These are phyloP conservation scores for Camelus bactrianus DNA, from an alignment of 2,113 vertebrate genomes.

Conservation along the genomic window DNA sequence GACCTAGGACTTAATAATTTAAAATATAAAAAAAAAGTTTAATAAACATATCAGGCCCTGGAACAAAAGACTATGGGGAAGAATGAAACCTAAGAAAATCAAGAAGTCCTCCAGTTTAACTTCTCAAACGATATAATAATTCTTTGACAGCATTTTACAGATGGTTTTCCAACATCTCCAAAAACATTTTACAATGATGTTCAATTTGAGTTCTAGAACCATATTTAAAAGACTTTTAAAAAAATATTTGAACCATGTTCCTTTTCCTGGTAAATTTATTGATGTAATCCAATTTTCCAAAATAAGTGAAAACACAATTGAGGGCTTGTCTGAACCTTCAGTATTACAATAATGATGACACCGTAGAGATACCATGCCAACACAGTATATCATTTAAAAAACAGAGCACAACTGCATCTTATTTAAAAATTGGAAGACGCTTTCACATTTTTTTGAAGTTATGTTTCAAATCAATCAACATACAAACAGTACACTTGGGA, in stretches of 20 bases:
- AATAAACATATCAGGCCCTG: not conserved
- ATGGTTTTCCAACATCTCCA: slow-evolving; percentile 25
- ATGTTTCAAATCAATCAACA: slow-evolving; percentile 70
- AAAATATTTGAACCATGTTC: slow-evolving; percentile 50
- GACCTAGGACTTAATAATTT: not conserved
- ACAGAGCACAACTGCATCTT: slow-evolving; percentile 68
- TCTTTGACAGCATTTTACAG: not conserved
- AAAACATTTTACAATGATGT: slow-evolving; percentile 20
- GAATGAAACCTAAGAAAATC: slow-evolving; percentile 26
- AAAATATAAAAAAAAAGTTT: not conserved
- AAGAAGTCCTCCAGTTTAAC: not conserved
- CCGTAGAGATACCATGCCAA: slow-evolving; percentile 47
- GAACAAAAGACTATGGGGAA: slow-evolving; percentile 28
- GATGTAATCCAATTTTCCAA: slow-evolving; percentile 68
- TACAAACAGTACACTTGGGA: slow-evolving; percentile 54
- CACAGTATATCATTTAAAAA: slow-evolving; percentile 70
- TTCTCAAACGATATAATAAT: not conserved
- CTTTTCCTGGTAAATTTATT: slow-evolving; percentile 62
- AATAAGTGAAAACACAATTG: slow-evolving; percentile 76
- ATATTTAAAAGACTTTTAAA: not conserved
- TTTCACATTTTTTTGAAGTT: slow-evolving; percentile 63
- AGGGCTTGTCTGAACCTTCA: slow-evolving; percentile 57
- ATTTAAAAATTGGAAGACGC: slow-evolving; percentile 77
- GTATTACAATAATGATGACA: slow-evolving; percentile 74
- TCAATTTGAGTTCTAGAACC: slow-evolving; percentile 41